Base-by-base conservation (phyloP, 1,140 invertebrate species). In the Lepidurus apus region DNA sequence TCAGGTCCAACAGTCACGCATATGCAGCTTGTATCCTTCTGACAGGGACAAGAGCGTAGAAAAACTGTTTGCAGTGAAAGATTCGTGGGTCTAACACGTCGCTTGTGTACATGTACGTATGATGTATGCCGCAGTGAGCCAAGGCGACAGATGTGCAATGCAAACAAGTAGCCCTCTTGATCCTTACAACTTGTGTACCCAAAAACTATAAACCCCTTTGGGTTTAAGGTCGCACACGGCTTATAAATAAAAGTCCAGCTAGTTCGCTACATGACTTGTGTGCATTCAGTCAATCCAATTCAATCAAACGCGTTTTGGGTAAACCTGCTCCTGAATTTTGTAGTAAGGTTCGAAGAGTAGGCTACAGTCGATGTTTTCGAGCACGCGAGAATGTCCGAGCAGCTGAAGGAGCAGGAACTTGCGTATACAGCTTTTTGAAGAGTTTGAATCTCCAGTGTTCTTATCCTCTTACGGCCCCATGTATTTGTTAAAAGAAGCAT, bases 401-500 rank as follows among this genome's bases (percentile, higher is more conserved):
- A 65, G 53, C 53, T 65, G 53, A 65, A 65, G 34, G 34, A 34
- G 34, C 34, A 65, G 21, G 53, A 65, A 21, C 53, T 65, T 65
- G 53, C 21, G 53, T n/a, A 13, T n/a, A 13, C 6, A 7, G 53
- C 45, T 9, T 65, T 65, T 17, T 65, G 53, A 65, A 65, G 53
- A 65, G 53, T 65, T 65, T 17, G 13, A n/a, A 65, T 21, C 53
- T 65, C 53, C 21, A n/a, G 17, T 47, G 53, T 65, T 65, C 53
- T 34, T 65, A 65, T 65, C 53, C 53, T 65, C 53, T 65, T 65
- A 65, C 53, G 21, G 17, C 53, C 53, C 13, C 17, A 21, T 65
- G 53, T 65, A 65, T 65, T 65, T 65, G 53, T 65, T 13, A 65
- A 65, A 21, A 65, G 53, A 65, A 17, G 53, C 53, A 65, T 65